These are phyloP conservation scores for Petrocephalus zakoni DNA, from an alignment of 2,113 vertebrate genomes.

Conservation along the genomic window DNA sequence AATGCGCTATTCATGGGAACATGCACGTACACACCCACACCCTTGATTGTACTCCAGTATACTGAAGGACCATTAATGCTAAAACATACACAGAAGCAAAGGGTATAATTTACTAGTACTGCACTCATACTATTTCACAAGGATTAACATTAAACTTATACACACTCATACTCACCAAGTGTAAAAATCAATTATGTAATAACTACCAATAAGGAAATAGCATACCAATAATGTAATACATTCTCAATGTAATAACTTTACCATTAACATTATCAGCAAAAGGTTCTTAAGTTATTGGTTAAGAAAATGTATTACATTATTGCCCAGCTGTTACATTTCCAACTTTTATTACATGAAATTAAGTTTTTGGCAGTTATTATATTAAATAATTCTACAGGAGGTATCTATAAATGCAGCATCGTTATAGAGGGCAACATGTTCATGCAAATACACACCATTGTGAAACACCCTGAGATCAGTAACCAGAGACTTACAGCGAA, in stretches of 20 bases:
- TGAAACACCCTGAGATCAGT: not conserved
- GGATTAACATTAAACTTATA: not conserved
- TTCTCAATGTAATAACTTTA: too few relatives aligned
- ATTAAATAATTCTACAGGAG: too few relatives aligned
- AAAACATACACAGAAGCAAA: not conserved
- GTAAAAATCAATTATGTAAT: too few relatives aligned
- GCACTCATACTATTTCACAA: not conserved
- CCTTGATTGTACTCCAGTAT: not conserved
- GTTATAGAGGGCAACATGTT: not conserved
- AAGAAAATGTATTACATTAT: too few relatives aligned
- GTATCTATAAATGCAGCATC: not conserved
- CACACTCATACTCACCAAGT: not conserved
- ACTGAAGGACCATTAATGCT: not conserved
- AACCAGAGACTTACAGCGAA: slow-evolving; percentile 68
- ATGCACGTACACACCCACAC: not conserved
- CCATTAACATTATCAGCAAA: too few relatives aligned
- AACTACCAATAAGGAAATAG: too few relatives aligned
- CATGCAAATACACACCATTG: not conserved
- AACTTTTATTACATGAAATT: too few relatives aligned
- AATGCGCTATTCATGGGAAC: not conserved
- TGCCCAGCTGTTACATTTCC: too few relatives aligned
- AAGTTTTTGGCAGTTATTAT: too few relatives aligned
- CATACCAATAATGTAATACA: too few relatives aligned
- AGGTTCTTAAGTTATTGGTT: too few relatives aligned
- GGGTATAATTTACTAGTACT: not conserved